Percentiles rank a stretch among this genome's conserved stretches.
These are phyloP conservation scores for Myodes glareolus DNA, from an alignment of 2,113 vertebrate species.

Conservation along the genomic window DNA sequence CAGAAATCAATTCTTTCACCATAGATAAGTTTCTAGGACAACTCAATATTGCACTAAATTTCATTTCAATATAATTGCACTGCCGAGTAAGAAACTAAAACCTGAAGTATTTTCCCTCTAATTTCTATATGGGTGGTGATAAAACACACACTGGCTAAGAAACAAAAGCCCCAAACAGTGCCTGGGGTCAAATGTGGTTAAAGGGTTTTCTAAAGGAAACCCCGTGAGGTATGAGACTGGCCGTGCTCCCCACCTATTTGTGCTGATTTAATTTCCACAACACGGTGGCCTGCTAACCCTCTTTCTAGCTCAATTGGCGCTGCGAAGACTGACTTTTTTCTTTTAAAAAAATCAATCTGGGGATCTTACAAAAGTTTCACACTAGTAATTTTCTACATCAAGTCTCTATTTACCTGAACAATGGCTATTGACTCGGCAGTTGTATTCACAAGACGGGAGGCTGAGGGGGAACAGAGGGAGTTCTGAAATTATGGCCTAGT, in stretches of 20 bases:
- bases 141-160: not conserved
- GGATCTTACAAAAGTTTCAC: conserved; percentile 18
- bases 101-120: not conserved
- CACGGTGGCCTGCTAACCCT: conserved; percentile 64
- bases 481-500: not conserved
- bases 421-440: not conserved
- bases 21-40: not conserved
- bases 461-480: not conserved
- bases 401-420: conserved; percentile 31
- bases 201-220: conserved; percentile 35
- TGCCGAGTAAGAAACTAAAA: not conserved
- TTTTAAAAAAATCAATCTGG: conserved; percentile 56
- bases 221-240: not conserved
- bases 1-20: not conserved
- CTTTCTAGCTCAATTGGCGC: conserved; percentile 57
- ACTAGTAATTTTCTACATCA: conserved; percentile 12
- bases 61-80: not conserved
- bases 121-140: not conserved
- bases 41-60: not conserved
- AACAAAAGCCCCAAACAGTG: conserved; percentile 4
- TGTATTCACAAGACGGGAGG: not conserved
- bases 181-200: conserved; percentile 47
- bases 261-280: conserved; percentile 64
- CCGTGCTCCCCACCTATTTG: not conserved
- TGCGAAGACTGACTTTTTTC: not conserved